These are phyloP conservation scores for Sakesphorus luctuosus DNA, from an alignment of 2,113 vertebrate genomes.

Conservation along the genomic window DNA sequence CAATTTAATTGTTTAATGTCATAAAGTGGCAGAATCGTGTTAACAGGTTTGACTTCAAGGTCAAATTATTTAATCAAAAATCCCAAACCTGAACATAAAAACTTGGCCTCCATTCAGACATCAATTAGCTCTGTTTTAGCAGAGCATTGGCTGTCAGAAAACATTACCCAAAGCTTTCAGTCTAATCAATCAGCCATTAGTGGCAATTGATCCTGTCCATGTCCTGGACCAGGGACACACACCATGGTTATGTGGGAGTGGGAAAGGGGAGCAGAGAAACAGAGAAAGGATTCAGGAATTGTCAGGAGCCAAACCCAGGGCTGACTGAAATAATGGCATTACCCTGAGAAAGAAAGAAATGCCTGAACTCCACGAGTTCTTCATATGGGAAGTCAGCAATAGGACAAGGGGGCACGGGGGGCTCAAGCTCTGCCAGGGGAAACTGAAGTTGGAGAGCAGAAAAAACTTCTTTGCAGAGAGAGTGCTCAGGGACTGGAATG, in stretches of 20 bases:
- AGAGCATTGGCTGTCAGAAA: not conserved
- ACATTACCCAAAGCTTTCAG: not conserved
- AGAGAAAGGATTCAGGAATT: not conserved
- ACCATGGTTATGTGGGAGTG: fast-evolving
- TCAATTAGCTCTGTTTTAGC: not conserved
- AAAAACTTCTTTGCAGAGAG: too few relatives aligned
- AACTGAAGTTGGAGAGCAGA: too few relatives aligned
- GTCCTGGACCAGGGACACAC: not conserved
- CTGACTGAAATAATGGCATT: not conserved
- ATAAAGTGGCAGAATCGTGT: not conserved
- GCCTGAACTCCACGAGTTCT: not conserved
- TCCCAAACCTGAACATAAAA: not conserved
- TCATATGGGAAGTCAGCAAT: not conserved
- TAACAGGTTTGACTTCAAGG: not conserved
- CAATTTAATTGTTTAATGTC: not conserved
- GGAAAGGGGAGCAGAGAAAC: not conserved
- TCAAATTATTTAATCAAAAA: not conserved
- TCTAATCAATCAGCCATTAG: not conserved
- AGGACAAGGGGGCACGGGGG: too few relatives aligned
- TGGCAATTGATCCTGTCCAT: not conserved
- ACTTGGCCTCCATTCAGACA: not conserved
- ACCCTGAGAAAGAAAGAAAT: not conserved
- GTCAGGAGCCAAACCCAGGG: not conserved
- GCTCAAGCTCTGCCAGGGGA: too few relatives aligned
- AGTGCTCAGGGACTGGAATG: too few relatives aligned